Conservation (phyloP, 1,140 invertebrate species). For the Rhynchophorus ferrugineus region DNA sequence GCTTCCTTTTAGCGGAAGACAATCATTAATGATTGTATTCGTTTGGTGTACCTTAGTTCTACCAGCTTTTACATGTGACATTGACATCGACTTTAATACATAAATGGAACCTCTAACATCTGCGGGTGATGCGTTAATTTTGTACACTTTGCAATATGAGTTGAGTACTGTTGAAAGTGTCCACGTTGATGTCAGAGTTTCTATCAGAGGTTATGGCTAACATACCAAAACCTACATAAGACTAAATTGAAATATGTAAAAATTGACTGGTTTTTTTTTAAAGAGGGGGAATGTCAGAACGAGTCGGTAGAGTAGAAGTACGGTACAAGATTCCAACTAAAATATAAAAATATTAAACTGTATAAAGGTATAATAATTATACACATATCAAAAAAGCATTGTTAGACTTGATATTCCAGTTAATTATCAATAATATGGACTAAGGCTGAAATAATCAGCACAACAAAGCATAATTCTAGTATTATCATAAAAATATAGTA, state of each 20-base stretch:
- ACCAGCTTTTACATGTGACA: slow-evolving; percentile 12
- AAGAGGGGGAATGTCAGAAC: neutral
- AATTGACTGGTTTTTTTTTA: neutral
- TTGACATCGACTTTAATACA: slow-evolving; percentile 13
- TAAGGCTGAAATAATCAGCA: slow-evolving; percentile 36
- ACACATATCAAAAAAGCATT: slow-evolving; percentile 42
- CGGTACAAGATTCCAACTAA: slow-evolving; percentile 24
- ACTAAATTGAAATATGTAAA: slow-evolving; percentile 2
- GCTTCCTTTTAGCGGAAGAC: slow-evolving; percentile 40
- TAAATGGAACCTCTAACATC: neutral
- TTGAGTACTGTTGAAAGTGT: no score
- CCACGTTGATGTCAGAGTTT: neutral
- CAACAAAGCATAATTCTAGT: slow-evolving; percentile 37
- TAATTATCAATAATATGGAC: slow-evolving; percentile 37
- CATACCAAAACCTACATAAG: neutral
- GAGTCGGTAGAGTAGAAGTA: slow-evolving; percentile 12
- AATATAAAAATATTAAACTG: slow-evolving; percentile 43
- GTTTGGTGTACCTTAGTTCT: slow-evolving; percentile 27
- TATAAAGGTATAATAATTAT: slow-evolving; percentile 41
- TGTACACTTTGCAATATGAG: no score
- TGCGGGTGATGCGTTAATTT: neutral
- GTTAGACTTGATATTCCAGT: slow-evolving; percentile 36
- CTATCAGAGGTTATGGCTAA: neutral
- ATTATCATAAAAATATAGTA: slow-evolving; percentile 41
- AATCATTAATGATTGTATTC: slow-evolving; percentile 40